phyloP scores from a whole-genome alignment of 2,888 invertebrate genomes.

The Ormia ochracea region DNA sequence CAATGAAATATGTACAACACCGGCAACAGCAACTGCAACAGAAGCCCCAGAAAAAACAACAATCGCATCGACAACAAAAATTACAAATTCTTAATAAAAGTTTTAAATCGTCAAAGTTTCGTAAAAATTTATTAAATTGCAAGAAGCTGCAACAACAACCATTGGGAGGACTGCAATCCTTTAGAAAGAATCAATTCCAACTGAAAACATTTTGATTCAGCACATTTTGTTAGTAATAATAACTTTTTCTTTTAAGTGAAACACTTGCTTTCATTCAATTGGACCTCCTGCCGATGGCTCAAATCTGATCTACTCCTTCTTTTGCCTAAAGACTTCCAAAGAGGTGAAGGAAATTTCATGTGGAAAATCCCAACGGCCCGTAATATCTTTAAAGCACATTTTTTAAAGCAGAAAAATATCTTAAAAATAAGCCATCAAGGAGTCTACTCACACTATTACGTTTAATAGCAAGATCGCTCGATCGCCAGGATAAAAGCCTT shows the following conservation, averaged over 20 bases:
- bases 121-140: conserved; percentile 26
- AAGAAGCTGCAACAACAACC: conserved; percentile 30
- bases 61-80: conserved; percentile 4
- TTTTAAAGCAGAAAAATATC: not conserved
- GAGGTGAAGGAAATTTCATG: too few species aligned
- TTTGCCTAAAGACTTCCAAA: too few species aligned
- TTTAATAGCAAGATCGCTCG: conserved; percentile 48
- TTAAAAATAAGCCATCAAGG: not conserved
- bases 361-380: too few species aligned
- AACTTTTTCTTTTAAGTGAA: not conserved
- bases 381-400: too few species aligned
- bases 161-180: not conserved
- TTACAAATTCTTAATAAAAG: conserved; percentile 26
- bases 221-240: not conserved
- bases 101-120: conserved; percentile 42
- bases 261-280: not conserved
- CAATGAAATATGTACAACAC: conserved; percentile 38
- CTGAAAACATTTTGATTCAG: conserved; percentile 28
- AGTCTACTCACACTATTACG: too few species aligned
- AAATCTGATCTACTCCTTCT: not conserved
- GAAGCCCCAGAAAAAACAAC: not conserved
- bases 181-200: conserved; percentile 17
- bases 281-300: not conserved
- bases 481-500: not conserved
- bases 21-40: not conserved